These are phyloP conservation scores for Hirudinaria manillensis DNA, from an alignment of 2,888 invertebrate species.

Conservation along the genomic window DNA sequence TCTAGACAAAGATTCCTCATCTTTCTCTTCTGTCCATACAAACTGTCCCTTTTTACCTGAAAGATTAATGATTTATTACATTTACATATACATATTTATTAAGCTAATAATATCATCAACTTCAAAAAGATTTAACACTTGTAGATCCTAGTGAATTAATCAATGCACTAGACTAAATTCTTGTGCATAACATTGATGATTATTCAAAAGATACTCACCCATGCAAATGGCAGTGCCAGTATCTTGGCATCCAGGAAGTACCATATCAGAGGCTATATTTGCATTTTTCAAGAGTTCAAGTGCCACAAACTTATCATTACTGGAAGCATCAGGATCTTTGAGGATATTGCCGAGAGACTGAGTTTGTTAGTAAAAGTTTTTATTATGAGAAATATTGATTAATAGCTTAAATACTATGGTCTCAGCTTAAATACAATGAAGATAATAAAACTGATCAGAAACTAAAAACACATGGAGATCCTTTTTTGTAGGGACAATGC, in stretches of 20 bases:
- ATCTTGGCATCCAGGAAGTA: conserved; percentile 54
- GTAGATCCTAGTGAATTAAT: no score
- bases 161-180: no score
- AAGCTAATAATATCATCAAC: no score
- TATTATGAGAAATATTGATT: no score
- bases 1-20: conserved; percentile 50
- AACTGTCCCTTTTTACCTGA: conserved; percentile 50
- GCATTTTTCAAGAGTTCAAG: conserved; percentile 54
- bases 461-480: no score
- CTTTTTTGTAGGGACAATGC: no score
- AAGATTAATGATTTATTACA: neutral
- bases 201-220: conserved; percentile 43
- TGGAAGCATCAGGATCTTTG: conserved; percentile 52
- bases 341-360: conserved; percentile 53
- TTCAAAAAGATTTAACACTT: no score
- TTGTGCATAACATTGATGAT: no score
- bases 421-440: no score
- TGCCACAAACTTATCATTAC: conserved; percentile 54
- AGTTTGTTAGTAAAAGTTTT: neutral
- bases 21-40: conserved; percentile 52
- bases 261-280: conserved; percentile 53
- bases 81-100: no score
- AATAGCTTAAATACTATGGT: no score
- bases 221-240: conserved; percentile 55
- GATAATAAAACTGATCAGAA: no score